phyloP scores from a whole-genome alignment of 1,140 invertebrate species.

The Samia ricini region DNA sequence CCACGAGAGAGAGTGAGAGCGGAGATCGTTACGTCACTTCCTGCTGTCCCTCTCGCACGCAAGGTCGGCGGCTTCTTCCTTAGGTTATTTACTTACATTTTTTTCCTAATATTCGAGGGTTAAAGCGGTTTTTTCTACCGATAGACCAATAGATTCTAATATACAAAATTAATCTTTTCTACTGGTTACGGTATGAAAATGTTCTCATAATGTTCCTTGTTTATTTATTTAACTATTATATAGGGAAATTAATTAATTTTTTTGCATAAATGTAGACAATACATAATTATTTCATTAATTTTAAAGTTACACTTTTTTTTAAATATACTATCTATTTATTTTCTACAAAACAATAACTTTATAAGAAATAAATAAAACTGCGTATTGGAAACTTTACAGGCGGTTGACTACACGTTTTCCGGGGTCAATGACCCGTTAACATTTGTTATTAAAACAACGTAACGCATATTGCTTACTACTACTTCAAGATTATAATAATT shows the following conservation, averaged over 20 bases:
- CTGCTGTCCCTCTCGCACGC: conserved; percentile 30
- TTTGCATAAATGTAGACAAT: no score
- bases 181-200: no score
- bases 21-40: conserved; percentile 40
- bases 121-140: background rate
- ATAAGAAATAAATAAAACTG: conserved; percentile 4
- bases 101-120: conserved; percentile 14
- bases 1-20: conserved; percentile 29
- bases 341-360: background rate
- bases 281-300: no score
- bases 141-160: no score
- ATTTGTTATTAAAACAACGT: conserved; percentile 4
- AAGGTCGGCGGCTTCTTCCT: conserved; percentile 44
- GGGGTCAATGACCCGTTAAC: conserved; percentile 38
- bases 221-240: no score
- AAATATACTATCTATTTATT: no score
- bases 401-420: conserved; percentile 43
- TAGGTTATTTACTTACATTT: conserved; percentile 31
- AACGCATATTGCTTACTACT: background rate
- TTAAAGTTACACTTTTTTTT: no score
- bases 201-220: no score
- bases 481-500: background rate
- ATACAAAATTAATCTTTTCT: no score
- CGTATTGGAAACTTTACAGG: conserved; percentile 16
- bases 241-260: no score